Conservation (phyloP, 2,113 vertebrate genomes). For the Hipposideros armiger region DNA sequence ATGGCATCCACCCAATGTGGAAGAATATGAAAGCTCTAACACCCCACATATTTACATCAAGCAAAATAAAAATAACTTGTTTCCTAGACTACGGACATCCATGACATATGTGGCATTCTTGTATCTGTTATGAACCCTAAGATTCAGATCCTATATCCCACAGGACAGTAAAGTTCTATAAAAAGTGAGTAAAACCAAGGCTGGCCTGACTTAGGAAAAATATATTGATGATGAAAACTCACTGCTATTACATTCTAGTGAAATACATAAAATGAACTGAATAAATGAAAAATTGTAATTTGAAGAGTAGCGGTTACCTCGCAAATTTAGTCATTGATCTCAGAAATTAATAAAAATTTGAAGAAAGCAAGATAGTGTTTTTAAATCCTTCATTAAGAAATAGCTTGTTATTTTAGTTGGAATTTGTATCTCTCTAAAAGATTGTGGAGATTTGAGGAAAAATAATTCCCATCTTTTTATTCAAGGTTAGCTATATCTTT, state of each 20-base stretch:
- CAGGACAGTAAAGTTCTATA: background rate
- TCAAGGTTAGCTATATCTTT: background rate
- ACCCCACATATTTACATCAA: background rate
- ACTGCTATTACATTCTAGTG: background rate
- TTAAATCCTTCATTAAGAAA: background rate
- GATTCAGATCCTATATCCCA: background rate
- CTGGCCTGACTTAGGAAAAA: background rate
- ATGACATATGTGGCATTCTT: background rate
- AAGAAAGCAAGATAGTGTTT: background rate
- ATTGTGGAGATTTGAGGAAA: background rate
- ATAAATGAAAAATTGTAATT: slow-evolving; percentile 13
- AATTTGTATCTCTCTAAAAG: background rate
- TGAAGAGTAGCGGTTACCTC: background rate
- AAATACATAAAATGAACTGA: background rate
- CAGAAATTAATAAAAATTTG: slow-evolving; percentile 19
- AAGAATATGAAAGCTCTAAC: background rate
- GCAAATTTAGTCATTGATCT: background rate
- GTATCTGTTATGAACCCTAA: background rate
- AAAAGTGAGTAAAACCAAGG: background rate
- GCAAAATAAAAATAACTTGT: background rate
- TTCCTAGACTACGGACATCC: background rate
- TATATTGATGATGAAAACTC: background rate
- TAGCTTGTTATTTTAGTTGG: background rate
- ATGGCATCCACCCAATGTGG: background rate
- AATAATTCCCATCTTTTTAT: background rate